Evolutionary conservation across 2,888 invertebrate genomes (phyloP), one percentile per base, ranked within the genome.

Genomic region (Yponomeuta plumbellus): DNA sequence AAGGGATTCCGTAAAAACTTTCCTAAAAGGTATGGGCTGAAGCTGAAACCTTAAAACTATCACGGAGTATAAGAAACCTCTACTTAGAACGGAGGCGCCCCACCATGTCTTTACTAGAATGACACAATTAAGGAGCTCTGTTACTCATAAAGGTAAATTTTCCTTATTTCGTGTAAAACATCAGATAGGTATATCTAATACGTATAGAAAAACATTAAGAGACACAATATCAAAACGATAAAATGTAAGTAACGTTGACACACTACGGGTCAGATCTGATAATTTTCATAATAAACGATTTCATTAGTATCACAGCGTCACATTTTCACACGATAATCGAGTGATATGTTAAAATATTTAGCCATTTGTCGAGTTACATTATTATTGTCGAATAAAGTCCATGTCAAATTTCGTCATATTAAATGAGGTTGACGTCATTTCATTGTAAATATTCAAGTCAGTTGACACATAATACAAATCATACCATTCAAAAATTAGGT

Each of bases 311-410:
- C 76, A 76, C 76, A 76, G 75, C 67, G 68, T 63, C 52, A 69
- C 66, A 68, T 68, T 81, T 75, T 80, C 84, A 83, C 85, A 71
- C 79, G 80, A 77, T 75, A 74, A 66, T 74, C 80, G 80, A 75
- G 83, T 81, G 83, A 81, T 78, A 77, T 81, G 82, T 83, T 80
- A 82, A 81, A 80, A 81, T 79, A 81, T 79, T 82, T 76, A 79
- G 78, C 81, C 80, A 80, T 78, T 75, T 71, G 44, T 52, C 44
- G 44, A 52, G 17, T 52, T 52, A 52, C 21, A 59, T 61, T 40
- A 13, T 66, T 61, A 61, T 66, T 58, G 65, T 58, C 65, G 20
- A 57, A 57, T 58, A 13, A n/a, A 44, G 20, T 64, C 13, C 23
- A 44, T 22, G 22, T 64, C 44, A 17, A 34, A 1, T 52, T 52